Base-by-base conservation (phyloP, 2,113 vertebrate genomes). In the Thunnus thynnus region DNA sequence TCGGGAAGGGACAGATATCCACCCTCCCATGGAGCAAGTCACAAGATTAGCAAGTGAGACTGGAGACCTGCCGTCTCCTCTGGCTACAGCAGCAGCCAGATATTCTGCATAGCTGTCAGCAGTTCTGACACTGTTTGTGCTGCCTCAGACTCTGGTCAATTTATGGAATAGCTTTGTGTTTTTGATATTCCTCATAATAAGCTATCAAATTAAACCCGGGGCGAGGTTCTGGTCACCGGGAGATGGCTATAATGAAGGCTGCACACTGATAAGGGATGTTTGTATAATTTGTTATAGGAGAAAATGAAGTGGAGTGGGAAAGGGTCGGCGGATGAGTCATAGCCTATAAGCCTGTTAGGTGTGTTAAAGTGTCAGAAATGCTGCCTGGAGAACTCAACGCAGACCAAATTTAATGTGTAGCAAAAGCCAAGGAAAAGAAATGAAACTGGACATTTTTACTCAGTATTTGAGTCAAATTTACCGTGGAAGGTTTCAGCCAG, bases 41-140 rank as follows among this genome's bases (percentile, higher is more conserved):
- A 89, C 87, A 78, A 90, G 88, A 93, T 93, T 93, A 91, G 89
- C 84, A 46, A 84, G 85, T 66, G 83, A 73, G 91, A 57, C 76
- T 79, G 66, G 89, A 91, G 93, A 82, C 88, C 86, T 89, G 88
- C 76, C 72, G 77, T 85, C 84, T 88, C 88, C 84, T 87, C 79
- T 44, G 81, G 75, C 84, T 85, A 7, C 76, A 76, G 86, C 85
- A 78, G 88, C 79, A 84, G 77, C 85, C 89, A 85, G 74, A 90
- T 86, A 85, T 60, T 90, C 80, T 87, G 81, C 89, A 90, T 91
- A 88, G 85, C 85, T 92, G 88, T 90, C 89, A 92, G 90, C 89
- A 86, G 75, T 89, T 82, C 83, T 83, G 76, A 84, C 86, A 57
- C 52, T 55, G 84, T 85, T 88, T 86, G 84, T 86, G 90, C 89